Evolutionary conservation across 2,797 vertebrate species (phyloP), one percentile per base, ranked within the genome.

Genomic region (Ctenochaetus hawaiiensis): DNA sequence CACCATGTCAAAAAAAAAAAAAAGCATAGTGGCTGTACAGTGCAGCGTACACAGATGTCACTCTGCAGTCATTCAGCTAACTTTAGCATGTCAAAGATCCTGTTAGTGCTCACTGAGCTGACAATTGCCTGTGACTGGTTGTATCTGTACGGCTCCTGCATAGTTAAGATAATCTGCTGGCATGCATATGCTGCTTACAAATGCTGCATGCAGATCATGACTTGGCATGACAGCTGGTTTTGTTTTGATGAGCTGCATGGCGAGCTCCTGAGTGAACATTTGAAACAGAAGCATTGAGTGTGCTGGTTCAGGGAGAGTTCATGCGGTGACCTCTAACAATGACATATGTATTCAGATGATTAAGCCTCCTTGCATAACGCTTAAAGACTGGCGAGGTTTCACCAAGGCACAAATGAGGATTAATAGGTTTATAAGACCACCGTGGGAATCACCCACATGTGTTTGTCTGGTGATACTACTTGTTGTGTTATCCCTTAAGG

Each of bases 291-390:
- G n/a, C 75, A 60, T 82, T 62, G 11, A 63, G 56, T 71, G 60
- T 56, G 41, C 74, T 22, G 49, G 67, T 77, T 86, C 65, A 72
- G 62, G 9, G 17, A 51, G 66, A 73, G 83, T 69, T 75, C 13
- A 11, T 12, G 20, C 22, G 2, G 17, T 72, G 87, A 86, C 88
- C 89, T 89, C 67, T 11, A 59, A 74, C 82, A 61, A 53, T 75
- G 75, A 68, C 75, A 73, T 45, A 61, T 74, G 70, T 64, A 56
- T 80, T 62, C 57, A 69, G 53, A 66, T 67, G 56, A 77, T 78
- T 67, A 79, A 75, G 51, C 75, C 54, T 67, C 63, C 62, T 86
- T 84, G 57, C 71, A 14, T 82, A 81, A 83, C 13, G 44, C 37
- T 45, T 2, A 20, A 67, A 34, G 72, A 61, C 48, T n/a, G n/a